Conservation (phyloP, 2,797 vertebrate genomes). For the Capromys pilorides region DNA sequence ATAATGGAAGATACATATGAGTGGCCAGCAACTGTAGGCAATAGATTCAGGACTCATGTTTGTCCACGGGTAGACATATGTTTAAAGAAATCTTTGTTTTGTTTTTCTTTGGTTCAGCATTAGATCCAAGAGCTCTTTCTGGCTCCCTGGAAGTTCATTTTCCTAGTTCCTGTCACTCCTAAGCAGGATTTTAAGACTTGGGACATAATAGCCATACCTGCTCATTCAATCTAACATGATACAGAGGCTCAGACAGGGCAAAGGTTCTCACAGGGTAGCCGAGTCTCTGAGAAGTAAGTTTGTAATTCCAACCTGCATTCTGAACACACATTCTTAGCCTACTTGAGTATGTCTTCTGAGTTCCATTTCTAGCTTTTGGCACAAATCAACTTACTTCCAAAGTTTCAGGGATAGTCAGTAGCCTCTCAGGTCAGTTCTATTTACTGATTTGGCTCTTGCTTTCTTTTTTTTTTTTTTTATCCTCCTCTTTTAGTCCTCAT, state of each 20-base stretch:
- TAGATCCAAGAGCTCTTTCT: not conserved
- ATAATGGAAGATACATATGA: not conserved
- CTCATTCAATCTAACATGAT: not conserved
- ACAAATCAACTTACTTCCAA: not conserved
- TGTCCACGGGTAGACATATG: not conserved
- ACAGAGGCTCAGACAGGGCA: not conserved
- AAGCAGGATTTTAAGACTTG: not conserved
- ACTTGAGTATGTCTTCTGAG: constrained; percentile 32
- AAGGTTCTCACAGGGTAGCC: not conserved
- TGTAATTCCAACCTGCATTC: constrained; percentile 9
- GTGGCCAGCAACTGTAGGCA: not conserved
- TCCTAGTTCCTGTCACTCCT: not conserved
- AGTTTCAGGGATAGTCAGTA: not conserved
- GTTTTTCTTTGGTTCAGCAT: not conserved
- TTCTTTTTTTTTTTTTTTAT: not conserved
- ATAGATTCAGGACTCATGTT: not conserved
- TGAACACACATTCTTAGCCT: not conserved
- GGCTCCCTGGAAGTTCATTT: not conserved
- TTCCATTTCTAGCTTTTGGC: not conserved
- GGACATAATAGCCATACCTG: not conserved
- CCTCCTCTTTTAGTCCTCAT: not conserved
- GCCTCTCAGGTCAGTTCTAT: not conserved
- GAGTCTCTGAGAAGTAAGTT: not conserved
- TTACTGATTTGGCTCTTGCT: not conserved
- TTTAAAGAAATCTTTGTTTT: constrained; percentile 19